Conservation (phyloP, 2,113 vertebrate genomes). For the Phoxinus phoxinus region DNA sequence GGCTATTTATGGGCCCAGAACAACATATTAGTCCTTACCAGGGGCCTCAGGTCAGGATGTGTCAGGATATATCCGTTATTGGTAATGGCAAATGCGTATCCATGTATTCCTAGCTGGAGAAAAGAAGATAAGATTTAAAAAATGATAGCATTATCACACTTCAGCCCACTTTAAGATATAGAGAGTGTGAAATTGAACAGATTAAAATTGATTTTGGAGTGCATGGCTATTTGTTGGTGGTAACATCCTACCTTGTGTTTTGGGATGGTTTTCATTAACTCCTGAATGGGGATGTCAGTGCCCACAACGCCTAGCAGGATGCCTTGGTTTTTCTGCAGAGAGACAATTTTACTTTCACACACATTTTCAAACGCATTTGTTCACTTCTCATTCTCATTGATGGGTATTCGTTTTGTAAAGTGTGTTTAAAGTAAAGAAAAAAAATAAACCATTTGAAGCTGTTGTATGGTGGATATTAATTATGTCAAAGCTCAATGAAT, state of each 20-base stretch:
- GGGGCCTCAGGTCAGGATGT: conserved; percentile 93
- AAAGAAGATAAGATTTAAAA: conserved; percentile 37
- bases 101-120: conserved; percentile 94
- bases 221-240: not conserved
- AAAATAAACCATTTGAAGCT: not conserved
- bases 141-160: not conserved
- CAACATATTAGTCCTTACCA: conserved; percentile 82
- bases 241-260: conserved; percentile 91
- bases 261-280: conserved; percentile 95
- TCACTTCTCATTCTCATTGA: no score
- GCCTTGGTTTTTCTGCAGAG: conserved; percentile 90
- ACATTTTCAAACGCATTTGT: not conserved
- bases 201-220: conserved; percentile 20
- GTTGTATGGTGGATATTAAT: not conserved
- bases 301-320: conserved; percentile 98
- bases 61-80: conserved; percentile 98
- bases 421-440: no score
- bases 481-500: not conserved
- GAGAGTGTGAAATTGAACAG: conserved; percentile 10
- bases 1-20: conserved; percentile 41
- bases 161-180: not conserved
- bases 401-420: no score
- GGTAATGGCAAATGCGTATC: conserved; percentile 95
- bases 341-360: not conserved
- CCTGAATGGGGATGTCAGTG: conserved; percentile 97